Base-by-base conservation (phyloP, 2,113 vertebrate genomes). In the Lophotis ruficrista region DNA sequence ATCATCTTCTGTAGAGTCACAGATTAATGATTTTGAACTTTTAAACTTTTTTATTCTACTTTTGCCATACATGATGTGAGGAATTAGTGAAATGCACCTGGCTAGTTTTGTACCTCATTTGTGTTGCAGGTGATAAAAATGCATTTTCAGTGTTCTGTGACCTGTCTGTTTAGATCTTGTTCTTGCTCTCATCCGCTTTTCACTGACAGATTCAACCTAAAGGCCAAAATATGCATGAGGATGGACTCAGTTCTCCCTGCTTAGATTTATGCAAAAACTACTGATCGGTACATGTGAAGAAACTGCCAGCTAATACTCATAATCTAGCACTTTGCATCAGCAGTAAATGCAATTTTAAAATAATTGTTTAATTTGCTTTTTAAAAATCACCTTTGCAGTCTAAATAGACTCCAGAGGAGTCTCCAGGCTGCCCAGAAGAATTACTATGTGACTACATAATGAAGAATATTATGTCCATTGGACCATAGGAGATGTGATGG, bases 311-410 rank as follows among this genome's bases (percentile, higher is more conserved):
- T 60, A 76, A 12, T 68, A 68, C 35, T 81, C 41, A 35, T 77
- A 88, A 87, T 87, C 15, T 87, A 53, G 18, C n/a, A 69, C 41
- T 92, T 79, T 65, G 45, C 65, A 76, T 78, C 23, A 76, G 41
- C 60, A 50, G 20, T 87, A 95, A 86, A 84, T 69, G 24, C 69
- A 50, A 87, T 96, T 93, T 87, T 53, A 25, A 92, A 84, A 54
- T 71, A 83, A 71, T 50, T 1, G 43, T 84, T 87, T 92, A n/a
- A 81, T 90, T 86, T 69, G 10, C 27, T 56, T 89, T 80, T 92
- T 61, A 0, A 21, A 90, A 93, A 90, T 81, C n/a, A 38, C 41
- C 62, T 91, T 92, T 75, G 27, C 35, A 47, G 41, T 78, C 31
- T 87, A 68, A 93, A 92, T 96, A 91, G 38, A 53, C 69, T 91